Evolutionary conservation across 2,888 invertebrate genomes (phyloP).

Genomic region (Spisula solida): DNA sequence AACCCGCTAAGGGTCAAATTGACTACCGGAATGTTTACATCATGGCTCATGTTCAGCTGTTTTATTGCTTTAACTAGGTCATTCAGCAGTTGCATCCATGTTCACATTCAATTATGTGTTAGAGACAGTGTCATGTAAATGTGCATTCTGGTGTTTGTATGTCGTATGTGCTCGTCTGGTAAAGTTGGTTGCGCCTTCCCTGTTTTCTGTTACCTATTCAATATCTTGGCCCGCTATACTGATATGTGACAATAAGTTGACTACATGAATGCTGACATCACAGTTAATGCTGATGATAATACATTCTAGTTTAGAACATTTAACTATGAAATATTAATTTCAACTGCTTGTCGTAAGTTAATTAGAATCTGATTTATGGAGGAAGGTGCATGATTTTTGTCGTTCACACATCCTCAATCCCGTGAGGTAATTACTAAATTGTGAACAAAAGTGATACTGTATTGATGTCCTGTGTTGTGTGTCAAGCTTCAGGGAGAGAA

Average conservation of each 20-base stretch:
- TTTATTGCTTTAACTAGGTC: too few relatives aligned
- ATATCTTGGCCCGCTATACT: too few relatives aligned
- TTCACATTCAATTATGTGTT: too few relatives aligned
- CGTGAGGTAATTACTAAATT: slow-evolving; percentile 16
- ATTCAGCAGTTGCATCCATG: too few relatives aligned
- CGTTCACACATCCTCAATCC: neutral
- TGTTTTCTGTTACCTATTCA: too few relatives aligned
- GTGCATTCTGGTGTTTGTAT: too few relatives aligned
- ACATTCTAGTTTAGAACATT: neutral
- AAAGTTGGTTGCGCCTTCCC: too few relatives aligned
- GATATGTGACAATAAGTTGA: neutral
- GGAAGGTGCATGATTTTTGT: neutral
- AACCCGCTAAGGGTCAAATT: too few relatives aligned
- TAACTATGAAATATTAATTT: neutral
- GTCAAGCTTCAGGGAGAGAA: neutral
- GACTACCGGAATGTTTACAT: too few relatives aligned
- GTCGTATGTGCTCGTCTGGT: too few relatives aligned
- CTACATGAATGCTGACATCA: too few relatives aligned
- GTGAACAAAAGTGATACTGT: slow-evolving; percentile 13
- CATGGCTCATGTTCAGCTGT: neutral
- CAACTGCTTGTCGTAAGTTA: neutral
- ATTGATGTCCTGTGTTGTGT: neutral
- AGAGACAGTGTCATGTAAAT: too few relatives aligned
- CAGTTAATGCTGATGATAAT: neutral
- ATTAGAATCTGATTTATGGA: neutral